A percentile compares a stretch with the other conserved stretches of the same genome.
These are phyloP conservation scores for Brachymystax lenok DNA, from an alignment of 2,797 vertebrate genomes.

Conservation along the genomic window DNA sequence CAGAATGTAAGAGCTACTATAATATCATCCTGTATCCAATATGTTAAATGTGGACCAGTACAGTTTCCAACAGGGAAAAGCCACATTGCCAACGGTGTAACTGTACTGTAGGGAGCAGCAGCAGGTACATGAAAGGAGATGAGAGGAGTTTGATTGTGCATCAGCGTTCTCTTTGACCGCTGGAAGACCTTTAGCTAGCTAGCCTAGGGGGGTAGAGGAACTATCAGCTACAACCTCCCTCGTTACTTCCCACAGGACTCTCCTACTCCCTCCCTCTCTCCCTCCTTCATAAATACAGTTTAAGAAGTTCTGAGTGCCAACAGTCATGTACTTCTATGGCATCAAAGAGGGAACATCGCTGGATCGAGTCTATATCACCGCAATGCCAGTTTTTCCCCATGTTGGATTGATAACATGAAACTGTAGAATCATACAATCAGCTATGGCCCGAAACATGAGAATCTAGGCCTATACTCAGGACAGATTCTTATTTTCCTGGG, in stretches of 20 bases:
- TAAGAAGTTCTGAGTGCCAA: conserved; percentile 28
- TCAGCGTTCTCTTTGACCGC: conserved; percentile 20
- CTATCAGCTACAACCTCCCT: conserved; percentile 4
- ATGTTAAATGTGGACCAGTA: not conserved
- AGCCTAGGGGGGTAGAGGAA: conserved; percentile 8
- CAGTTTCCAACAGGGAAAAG: not conserved
- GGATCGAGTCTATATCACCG: not conserved
- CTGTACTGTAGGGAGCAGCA: not conserved
- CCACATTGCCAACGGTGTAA: not conserved
- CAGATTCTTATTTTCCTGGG: not conserved
- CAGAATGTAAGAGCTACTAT: not conserved
- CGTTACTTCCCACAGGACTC: conserved; percentile 17
- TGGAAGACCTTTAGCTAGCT: conserved; percentile 14
- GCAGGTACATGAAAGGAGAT: conserved; percentile 14
- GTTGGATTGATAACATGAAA: too few species aligned
- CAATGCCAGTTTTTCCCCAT: too few species aligned
- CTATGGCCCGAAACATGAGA: not conserved
- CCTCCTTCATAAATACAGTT: conserved; percentile 10
- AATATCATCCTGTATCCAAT: not conserved
- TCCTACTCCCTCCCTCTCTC: not conserved
- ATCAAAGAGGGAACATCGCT: conserved; percentile 19
- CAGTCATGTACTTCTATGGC: conserved; percentile 16
- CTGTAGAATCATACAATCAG: not conserved
- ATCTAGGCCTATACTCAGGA: not conserved
- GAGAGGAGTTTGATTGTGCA: not conserved